Evolutionary conservation across 2,113 vertebrate genomes (phyloP), one percentile per base, ranked within the genome.

Genomic region (Stomatorhinus ivindoensis): DNA sequence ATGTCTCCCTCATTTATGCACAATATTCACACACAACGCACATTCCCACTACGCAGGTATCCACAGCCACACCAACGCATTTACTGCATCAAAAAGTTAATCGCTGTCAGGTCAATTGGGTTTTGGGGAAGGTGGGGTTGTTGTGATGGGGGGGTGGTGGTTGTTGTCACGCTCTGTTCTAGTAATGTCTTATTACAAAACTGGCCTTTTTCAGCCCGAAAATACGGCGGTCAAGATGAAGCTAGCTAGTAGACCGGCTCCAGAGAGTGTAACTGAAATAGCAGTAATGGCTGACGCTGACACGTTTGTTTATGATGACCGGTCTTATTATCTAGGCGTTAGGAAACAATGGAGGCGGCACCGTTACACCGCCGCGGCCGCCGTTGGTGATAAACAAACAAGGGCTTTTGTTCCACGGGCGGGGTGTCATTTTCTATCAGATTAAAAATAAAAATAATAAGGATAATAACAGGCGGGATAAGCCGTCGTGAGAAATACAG

Each of bases 351-450:
- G 85, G 85, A 87, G 85, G 85, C 85, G 85, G 50, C 85, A 87
- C 44, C 44, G 82, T 84, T 84, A 84, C 82, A 47, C 44, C 3
- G 76, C 39, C 39, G 46, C 47, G 84, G 84, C 44, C 48, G 85
- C 89, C 80, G 27, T 65, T 21, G 19, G 35, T 9, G 35, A 86
- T 85, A 89, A 89, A 89, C 89, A 89, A 76, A 87, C 85, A 86
- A 87, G 85, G 44, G 51, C 88, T 84, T 89, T 89, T 86, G 83
- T 89, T 89, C 55, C 27, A 73, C 53, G 51, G 89, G 84, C 55
- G 58, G 89, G 83, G 89, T 87, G 89, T 76, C 84, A 53, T 86
- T 87, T 69, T 76, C 61, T 76, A 55, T 89, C 58, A 65, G 27
- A 89, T 86, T 61, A 69, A 89, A 46, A 69, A 80, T 42, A 80